Evolutionary conservation across 2,113 vertebrate genomes (phyloP).

Genomic region (Odocoileus hemionus): DNA sequence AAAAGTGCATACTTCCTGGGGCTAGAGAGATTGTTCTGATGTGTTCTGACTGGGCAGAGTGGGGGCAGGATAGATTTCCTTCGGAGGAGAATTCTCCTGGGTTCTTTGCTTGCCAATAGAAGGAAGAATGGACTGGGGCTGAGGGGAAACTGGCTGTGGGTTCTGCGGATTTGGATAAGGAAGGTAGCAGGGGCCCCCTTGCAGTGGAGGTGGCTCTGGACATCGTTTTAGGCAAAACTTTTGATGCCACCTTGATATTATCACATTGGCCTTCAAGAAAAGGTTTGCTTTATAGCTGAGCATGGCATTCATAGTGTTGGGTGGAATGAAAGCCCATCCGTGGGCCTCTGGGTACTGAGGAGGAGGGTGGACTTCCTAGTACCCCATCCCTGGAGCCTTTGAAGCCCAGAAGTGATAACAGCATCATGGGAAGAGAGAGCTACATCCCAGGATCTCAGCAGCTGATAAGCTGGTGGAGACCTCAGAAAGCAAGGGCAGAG

Average conservation of each 20-base stretch:
- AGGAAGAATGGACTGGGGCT: not conserved
- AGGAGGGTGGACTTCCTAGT: not conserved
- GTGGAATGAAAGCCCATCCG: fast-evolving
- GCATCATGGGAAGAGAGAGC: not conserved
- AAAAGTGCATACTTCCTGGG: not conserved
- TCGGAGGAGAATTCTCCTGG: not conserved
- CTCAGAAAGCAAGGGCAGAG: not conserved
- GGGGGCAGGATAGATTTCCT: not conserved
- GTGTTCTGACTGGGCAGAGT: not conserved
- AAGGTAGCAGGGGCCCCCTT: not conserved
- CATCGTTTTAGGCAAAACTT: not conserved
- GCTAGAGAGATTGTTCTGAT: not conserved
- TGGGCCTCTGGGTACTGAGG: not conserved
- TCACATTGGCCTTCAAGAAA: not conserved
- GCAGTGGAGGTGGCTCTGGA: not conserved
- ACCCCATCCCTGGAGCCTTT: not conserved
- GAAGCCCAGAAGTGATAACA: not conserved
- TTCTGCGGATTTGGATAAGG: not conserved
- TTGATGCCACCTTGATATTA: not conserved
- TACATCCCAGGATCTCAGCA: not conserved
- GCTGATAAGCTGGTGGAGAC: not conserved
- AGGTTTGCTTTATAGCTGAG: not conserved
- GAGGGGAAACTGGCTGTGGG: not conserved
- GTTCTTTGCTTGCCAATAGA: not conserved
- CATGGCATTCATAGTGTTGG: fast-evolving